Conservation (phyloP, 2,888 invertebrate genomes). For the Stenodera caucasica region DNA sequence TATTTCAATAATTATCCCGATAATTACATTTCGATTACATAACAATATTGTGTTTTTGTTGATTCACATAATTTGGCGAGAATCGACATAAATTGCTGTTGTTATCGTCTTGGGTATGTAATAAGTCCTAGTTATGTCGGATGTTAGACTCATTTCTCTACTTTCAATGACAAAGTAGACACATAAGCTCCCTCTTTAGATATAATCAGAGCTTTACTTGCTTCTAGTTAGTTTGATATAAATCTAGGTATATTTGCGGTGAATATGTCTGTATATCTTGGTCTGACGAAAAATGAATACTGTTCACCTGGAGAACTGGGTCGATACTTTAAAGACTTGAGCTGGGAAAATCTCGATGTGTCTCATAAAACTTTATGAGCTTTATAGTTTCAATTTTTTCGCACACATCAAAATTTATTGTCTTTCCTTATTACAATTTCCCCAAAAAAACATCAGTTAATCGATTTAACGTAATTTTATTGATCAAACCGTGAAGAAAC, state of each 20-base stretch:
- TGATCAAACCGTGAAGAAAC: too few relatives aligned
- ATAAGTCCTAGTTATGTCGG: constrained; percentile 23
- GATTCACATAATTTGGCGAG: too few relatives aligned
- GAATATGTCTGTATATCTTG: background rate
- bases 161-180: constrained; percentile 27
- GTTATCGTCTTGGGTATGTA: constrained; percentile 20
- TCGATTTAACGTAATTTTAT: too few relatives aligned
- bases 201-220: constrained; percentile 27
- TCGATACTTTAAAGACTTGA: constrained; percentile 26
- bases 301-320: constrained; percentile 36
- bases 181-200: constrained; percentile 25
- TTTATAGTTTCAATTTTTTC: background rate
- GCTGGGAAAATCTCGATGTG: background rate
- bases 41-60: too few relatives aligned
- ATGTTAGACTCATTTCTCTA: constrained; percentile 22
- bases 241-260: constrained; percentile 31
- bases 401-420: constrained; percentile 28
- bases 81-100: background rate
- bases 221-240: constrained; percentile 24
- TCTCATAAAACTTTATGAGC: background rate
- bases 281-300: constrained; percentile 16
- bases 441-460: too few relatives aligned
- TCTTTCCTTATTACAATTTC: too few relatives aligned
- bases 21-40: background rate
- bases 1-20: background rate